These are phyloP conservation scores for Oostethus manadensis DNA, from an alignment of 2,113 vertebrate species.

Conservation along the genomic window DNA sequence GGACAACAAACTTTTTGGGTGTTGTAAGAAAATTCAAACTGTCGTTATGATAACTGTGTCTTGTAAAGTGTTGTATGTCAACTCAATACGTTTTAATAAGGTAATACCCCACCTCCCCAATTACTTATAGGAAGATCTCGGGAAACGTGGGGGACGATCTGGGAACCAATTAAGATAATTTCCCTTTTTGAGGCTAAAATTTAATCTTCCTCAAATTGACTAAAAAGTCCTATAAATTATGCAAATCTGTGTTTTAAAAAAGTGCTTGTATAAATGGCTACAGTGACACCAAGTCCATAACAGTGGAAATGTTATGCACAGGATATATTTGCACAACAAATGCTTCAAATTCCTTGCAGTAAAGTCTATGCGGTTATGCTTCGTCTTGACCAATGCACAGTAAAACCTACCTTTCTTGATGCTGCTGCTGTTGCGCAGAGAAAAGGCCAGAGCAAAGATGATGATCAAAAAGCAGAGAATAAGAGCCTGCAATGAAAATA, in stretches of 20 bases:
- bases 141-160: constrained; percentile 23
- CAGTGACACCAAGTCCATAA: too few relatives aligned
- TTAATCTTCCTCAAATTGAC: too few relatives aligned
- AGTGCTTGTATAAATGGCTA: too few relatives aligned
- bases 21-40: not conserved
- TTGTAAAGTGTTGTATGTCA: not conserved
- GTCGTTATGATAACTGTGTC: not conserved
- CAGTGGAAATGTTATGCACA: too few relatives aligned
- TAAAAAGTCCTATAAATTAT: too few relatives aligned
- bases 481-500: not conserved
- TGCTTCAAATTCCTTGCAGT: not conserved
- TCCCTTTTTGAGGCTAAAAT: too few relatives aligned
- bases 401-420: constrained; percentile 33
- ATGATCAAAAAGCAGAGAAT: constrained; percentile 52
- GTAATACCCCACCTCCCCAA: constrained; percentile 20
- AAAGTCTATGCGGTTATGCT: too few relatives aligned
- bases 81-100: constrained; percentile 28
- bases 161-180: constrained; percentile 32
- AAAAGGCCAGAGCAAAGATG: constrained; percentile 56
- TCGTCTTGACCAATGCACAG: not conserved
- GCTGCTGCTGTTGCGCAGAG: constrained; percentile 26
- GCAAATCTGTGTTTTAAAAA: too few relatives aligned
- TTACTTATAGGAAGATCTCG: constrained; percentile 25
- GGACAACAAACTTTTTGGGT: constrained; percentile 41
- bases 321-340: not conserved